Evolutionary conservation across 1,140 invertebrate genomes (phyloP), one percentile per base, ranked within the genome.

Genomic region (Pogonognathellus flavescens): DNA sequence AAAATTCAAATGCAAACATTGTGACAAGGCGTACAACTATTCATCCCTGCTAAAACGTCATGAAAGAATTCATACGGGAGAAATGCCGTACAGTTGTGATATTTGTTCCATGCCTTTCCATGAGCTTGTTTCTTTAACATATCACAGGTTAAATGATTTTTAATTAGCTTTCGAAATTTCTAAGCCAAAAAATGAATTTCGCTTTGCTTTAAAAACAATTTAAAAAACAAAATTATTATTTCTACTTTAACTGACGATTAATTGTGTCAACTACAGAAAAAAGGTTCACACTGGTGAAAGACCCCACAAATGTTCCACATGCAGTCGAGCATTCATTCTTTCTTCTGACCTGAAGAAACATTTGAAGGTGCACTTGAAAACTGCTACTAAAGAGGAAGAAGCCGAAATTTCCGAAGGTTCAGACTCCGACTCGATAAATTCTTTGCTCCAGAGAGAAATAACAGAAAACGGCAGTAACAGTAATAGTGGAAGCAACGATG

Each of bases 271-370:
- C 80, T 81, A 31, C 41, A 89, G 88, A 83, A 88, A 88, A 53
- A 89, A 89, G 76, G 84, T 87, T n/a, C 88, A 89, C 22, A 88
- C 88, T 8, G 86, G 86, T 0, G 88, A 89, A 82, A 72, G 88
- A n/a, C 88, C 88, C 6, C 86, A 88, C 53, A 87, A 85, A 52
- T 89, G 88, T 85, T 50, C 62, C 1, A 62, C 50, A 7, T 89
- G 88, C 82, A 84, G 84, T 3, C 84, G 80, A 85, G 88, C 81
- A 0, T 89, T 89, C 57, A 89, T 89, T 76, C 55, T 89, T 3
- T 87, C 88, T 6, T 86, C 84, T 2, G 88, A 89, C 50, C 59
- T 88, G 41, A 89, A 89, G 57, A 89, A 89, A 80, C 88, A 89
- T 62, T 16, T 70, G 25, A 62, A 72, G 22, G 76, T 86, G n/a